Evolutionary conservation across 2,797 vertebrate species (phyloP).

Genomic region (Gymnocypris eckloni): DNA sequence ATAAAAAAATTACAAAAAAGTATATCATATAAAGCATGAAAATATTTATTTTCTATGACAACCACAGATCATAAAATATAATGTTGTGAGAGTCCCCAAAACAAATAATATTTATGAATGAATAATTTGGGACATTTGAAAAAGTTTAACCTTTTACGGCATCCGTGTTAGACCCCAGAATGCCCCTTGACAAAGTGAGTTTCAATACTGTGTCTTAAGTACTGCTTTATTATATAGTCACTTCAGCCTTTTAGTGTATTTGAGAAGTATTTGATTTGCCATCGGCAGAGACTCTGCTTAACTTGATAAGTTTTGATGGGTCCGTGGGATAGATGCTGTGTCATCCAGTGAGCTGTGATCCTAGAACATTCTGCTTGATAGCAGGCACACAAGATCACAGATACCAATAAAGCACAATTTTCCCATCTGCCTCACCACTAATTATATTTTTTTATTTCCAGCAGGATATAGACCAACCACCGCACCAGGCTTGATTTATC

Average conservation of each 20-base stretch:
- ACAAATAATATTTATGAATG: background rate
- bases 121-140: background rate
- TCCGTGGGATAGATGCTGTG: conserved; percentile 56
- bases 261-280: conserved; percentile 24
- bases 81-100: background rate
- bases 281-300: conserved; percentile 20
- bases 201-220: background rate
- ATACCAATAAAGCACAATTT: conserved; percentile 49
- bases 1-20: too few species aligned
- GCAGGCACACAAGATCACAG: conserved; percentile 52
- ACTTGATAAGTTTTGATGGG: conserved; percentile 9
- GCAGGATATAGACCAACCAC: conserved; percentile 84
- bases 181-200: background rate
- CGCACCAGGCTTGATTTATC: conserved; percentile 82
- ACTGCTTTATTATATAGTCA: conserved; percentile 1
- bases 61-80: background rate
- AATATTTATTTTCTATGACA: background rate
- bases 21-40: too few species aligned
- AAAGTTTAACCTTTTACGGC: background rate
- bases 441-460: conserved; percentile 81
- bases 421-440: conserved; percentile 56
- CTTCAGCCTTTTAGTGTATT: conserved; percentile 5
- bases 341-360: conserved; percentile 55
- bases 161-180: background rate
- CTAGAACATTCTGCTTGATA: conserved; percentile 52